Percentiles rank a stretch among this genome's conserved stretches.
These are phyloP conservation scores for Hozukius guyotensis DNA, from an alignment of 2,797 vertebrate species.

Conservation along the genomic window DNA sequence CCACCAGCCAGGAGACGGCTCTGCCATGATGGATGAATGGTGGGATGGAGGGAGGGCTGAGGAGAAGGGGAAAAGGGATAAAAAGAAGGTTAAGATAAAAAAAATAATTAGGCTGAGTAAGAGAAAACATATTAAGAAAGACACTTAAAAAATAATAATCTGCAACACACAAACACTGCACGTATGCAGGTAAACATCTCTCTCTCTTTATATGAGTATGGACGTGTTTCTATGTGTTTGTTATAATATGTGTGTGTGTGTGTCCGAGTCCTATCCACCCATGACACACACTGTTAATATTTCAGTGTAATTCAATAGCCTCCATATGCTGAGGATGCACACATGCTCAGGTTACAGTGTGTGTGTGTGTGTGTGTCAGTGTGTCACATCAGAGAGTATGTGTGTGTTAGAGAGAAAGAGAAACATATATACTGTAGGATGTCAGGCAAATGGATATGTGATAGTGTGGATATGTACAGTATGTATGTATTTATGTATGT, in stretches of 20 bases:
- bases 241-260: background rate
- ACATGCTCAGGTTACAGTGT: constrained; percentile 31
- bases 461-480: background rate
- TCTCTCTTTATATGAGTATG: background rate
- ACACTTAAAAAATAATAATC: background rate
- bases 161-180: background rate
- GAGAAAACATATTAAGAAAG: background rate
- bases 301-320: constrained; percentile 47
- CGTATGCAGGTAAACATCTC: background rate
- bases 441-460: background rate
- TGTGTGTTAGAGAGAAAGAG: background rate
- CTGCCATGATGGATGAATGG: constrained; percentile 78
- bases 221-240: background rate
- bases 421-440: background rate
- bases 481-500: no score
- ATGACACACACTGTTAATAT: constrained; percentile 43
- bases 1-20: constrained; percentile 88
- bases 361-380: background rate
- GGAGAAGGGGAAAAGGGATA: background rate
- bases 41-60: background rate
- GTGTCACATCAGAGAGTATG: background rate
- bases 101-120: background rate
- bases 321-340: constrained; percentile 39
- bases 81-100: background rate
- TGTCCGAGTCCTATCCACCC: background rate